Conservation (phyloP, 1,140 invertebrate species). For the Pachypsylla venusta region DNA sequence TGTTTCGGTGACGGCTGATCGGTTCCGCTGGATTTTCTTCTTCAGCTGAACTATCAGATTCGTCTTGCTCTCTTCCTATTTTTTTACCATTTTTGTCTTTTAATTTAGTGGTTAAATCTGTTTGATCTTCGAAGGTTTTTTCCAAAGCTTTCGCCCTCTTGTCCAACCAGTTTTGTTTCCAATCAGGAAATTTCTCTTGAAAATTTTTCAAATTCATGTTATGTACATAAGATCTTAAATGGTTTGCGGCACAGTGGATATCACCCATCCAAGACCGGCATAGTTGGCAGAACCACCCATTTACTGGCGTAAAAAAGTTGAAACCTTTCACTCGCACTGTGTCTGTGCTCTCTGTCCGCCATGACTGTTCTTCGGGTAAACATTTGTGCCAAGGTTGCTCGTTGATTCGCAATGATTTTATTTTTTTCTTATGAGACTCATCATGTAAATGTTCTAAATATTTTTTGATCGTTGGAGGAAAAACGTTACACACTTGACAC, state of each 20-base stretch:
- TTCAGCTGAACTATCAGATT: background rate
- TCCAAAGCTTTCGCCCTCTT: background rate
- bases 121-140: background rate
- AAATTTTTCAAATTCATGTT: constrained; percentile 5
- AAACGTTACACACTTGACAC: background rate
- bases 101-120: background rate
- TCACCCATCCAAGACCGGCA: constrained; percentile 1
- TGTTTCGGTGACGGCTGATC: constrained; percentile 31
- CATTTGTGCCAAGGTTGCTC: constrained; percentile 5
- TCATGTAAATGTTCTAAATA: constrained; percentile 8
- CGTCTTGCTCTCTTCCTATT: no score
- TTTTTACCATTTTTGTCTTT: no score
- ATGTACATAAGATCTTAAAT: constrained; percentile 7
- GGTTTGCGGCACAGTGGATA: constrained; percentile 2
- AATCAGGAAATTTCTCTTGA: background rate
- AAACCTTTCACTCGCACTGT: background rate
- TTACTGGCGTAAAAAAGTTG: background rate
- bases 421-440: constrained; percentile 5
- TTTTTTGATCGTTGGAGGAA: constrained; percentile 2
- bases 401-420: background rate
- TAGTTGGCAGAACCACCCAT: constrained; percentile 4
- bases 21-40: constrained; percentile 3
- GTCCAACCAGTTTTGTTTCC: background rate
- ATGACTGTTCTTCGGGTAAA: background rate
- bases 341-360: background rate